Base-by-base conservation (phyloP, 2,113 vertebrate genomes). In the Rhea americana region DNA sequence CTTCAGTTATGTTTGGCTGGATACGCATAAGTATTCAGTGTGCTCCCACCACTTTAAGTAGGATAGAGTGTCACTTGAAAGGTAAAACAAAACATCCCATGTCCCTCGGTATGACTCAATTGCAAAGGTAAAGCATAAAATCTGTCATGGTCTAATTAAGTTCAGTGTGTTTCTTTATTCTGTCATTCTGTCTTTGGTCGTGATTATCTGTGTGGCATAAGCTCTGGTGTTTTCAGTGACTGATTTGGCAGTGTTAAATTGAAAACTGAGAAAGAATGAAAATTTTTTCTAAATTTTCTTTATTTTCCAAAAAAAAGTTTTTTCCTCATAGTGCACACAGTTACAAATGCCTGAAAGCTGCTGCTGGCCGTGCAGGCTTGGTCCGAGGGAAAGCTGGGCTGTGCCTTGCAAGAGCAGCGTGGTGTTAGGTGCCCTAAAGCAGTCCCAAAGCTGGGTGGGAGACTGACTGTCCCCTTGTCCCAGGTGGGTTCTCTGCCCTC, bases 321-420 rank as follows among this genome's bases (percentile, higher is more conserved):
- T 35, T 35, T 76, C 24, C 51, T 53, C 62, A 39, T n/a, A 28
- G 39, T 2, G 2, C 35, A 7, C 72, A 43, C 39, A 21, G 7
- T 55, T 56, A 25, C 5, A 28, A 4, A 9, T 48, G 63, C 21
- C 1, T 30, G 4, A 15, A 35, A 6, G 41, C 39, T 13, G 13
- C 45, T 5, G 4, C n/a, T 47, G 62, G 19, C 30, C 16, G 0
- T 7, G n/a, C 1, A 2, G 47, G 24, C 24, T 3, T 0, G 4
- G 61, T 7, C 75, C 48, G 25, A 19, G 67, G 47, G 30, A 53
- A 62, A 24, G 30, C 20, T 45, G 32, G 2, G 24, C 14, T 74
- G 53, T 45, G 30, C 21, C 45, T 48, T 4, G n/a, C n/a, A 47
- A 67, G 58, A 8, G 32, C 5, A 2, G 1, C 7, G 35, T 2